Percentiles rank a stretch among this genome's conserved stretches.
These are phyloP conservation scores for Heteractis magnifica DNA, from an alignment of 92 coral and sea anemone species.

Conservation along the genomic window DNA sequence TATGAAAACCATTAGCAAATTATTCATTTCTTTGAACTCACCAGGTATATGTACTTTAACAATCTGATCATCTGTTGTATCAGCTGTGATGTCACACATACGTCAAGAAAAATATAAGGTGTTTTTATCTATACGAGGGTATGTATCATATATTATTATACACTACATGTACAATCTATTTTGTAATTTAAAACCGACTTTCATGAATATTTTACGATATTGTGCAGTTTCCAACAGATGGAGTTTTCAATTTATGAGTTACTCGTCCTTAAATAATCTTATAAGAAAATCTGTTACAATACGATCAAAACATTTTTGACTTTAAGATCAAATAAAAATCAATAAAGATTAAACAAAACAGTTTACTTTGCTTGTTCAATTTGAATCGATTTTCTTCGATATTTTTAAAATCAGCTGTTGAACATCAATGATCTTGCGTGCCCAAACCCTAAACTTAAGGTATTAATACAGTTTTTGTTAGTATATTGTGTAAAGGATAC, in stretches of 20 bases:
- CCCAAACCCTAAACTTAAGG: neutral
- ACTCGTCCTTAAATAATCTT: too few relatives aligned
- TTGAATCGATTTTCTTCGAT: neutral
- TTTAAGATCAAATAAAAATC: too few relatives aligned
- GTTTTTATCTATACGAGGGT: neutral
- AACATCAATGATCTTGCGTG: neutral
- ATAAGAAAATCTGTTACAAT: too few relatives aligned
- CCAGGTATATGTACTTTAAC: conserved; percentile 70
- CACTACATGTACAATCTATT: too few relatives aligned
- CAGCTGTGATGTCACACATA: conserved; percentile 4
- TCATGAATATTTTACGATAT: too few relatives aligned
- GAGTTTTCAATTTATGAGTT: too few relatives aligned
- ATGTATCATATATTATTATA: too few relatives aligned
- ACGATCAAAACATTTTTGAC: too few relatives aligned
- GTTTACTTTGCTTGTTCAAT: neutral
- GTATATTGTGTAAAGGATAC: conserved; percentile 49
- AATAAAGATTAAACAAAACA: neutral
- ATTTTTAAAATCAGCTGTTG: neutral
- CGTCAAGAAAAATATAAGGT: neutral
- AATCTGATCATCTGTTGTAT: conserved; percentile 44
- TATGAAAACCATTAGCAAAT: neutral
- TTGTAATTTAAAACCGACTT: too few relatives aligned
- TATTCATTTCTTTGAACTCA: neutral
- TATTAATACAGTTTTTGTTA: neutral
- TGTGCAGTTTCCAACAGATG: too few relatives aligned